phyloP scores from a whole-genome alignment of 2,888 invertebrate genomes.

The Leptinotarsa haldemani region DNA sequence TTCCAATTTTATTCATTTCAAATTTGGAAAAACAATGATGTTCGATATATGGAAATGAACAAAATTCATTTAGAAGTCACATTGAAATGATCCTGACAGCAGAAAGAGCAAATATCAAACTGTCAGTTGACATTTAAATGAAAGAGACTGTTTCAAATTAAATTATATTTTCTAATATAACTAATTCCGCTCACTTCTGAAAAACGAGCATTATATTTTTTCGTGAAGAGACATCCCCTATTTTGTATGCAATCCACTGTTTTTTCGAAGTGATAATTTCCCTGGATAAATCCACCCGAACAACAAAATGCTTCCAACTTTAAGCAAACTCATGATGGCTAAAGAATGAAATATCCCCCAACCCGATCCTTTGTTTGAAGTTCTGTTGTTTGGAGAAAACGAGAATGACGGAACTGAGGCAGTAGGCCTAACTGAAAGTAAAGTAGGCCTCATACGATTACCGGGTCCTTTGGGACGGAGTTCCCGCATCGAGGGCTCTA shows the following conservation, averaged over 20 bases:
- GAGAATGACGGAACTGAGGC: conserved; percentile 2
- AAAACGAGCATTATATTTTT: neutral
- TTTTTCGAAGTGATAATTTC: neutral
- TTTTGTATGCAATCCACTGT: neutral
- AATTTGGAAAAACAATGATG: too few species aligned
- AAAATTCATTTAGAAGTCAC: too few species aligned
- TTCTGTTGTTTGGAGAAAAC: conserved; percentile 9
- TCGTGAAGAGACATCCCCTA: neutral
- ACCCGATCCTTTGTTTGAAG: conserved; percentile 12
- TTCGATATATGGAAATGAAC: too few species aligned
- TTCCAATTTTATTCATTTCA: too few species aligned
- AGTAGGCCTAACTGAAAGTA: conserved; percentile 21
- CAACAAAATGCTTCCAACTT: conserved; percentile 14
- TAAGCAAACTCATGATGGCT: conserved; percentile 7
- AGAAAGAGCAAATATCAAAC: too few species aligned
- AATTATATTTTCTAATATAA: too few species aligned
- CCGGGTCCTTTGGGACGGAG: conserved; percentile 10
- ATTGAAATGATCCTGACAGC: too few species aligned
- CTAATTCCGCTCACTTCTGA: too few species aligned
- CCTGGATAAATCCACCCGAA: neutral
- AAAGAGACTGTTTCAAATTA: too few species aligned
- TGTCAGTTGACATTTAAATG: too few species aligned
- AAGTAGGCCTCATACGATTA: conserved; percentile 15
- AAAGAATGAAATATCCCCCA: conserved; percentile 4
- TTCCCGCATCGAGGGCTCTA: conserved; percentile 4